These are phyloP conservation scores for Trialeurodes vaporariorum DNA, from an alignment of 1,140 invertebrate species.

Conservation along the genomic window DNA sequence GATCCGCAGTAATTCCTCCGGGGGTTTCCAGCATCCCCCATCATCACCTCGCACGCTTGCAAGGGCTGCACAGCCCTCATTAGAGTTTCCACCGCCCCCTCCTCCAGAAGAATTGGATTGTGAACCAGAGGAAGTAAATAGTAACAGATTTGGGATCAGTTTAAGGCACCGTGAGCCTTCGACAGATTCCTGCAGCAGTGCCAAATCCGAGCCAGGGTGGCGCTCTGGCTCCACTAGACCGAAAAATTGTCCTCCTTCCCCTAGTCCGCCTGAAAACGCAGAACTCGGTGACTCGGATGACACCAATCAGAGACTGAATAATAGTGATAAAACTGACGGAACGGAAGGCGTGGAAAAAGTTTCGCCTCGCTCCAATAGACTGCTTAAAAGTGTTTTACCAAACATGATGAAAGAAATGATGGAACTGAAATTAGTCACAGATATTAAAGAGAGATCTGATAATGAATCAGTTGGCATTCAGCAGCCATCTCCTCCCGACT, in stretches of 20 bases:
- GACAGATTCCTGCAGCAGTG: conserved; percentile 44
- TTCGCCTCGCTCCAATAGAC: conserved; percentile 25
- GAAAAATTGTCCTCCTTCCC: conserved; percentile 11
- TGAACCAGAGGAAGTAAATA: conserved; percentile 51
- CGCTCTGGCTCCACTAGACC: neutral
- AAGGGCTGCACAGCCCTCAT: conserved; percentile 43
- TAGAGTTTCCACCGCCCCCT: conserved; percentile 75
- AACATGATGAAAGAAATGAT: conserved; percentile 62
- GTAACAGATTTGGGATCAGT: conserved; percentile 56
- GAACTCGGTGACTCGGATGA: conserved; percentile 19
- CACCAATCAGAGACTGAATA: conserved; percentile 12
- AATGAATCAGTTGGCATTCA: conserved; percentile 8
- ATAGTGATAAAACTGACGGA: conserved; percentile 15
- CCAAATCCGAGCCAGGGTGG: conserved; percentile 27
- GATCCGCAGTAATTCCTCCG: conserved; percentile 72
- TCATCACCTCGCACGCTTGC: conserved; percentile 38
- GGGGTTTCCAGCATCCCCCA: conserved; percentile 45
- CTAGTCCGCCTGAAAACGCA: conserved; percentile 21
- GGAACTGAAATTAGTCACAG: conserved; percentile 62
- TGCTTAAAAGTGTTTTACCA: conserved; percentile 32
- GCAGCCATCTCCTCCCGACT: conserved; percentile 38
- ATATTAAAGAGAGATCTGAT: conserved; percentile 59
- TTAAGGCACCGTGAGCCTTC: conserved; percentile 51
- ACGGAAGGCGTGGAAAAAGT: conserved; percentile 18
- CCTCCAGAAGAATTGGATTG: conserved; percentile 41